Percentiles rank a stretch among this genome's conserved stretches.
Conservation (phyloP, 1,140 invertebrate species). For the Alviniconcha marisindica region DNA sequence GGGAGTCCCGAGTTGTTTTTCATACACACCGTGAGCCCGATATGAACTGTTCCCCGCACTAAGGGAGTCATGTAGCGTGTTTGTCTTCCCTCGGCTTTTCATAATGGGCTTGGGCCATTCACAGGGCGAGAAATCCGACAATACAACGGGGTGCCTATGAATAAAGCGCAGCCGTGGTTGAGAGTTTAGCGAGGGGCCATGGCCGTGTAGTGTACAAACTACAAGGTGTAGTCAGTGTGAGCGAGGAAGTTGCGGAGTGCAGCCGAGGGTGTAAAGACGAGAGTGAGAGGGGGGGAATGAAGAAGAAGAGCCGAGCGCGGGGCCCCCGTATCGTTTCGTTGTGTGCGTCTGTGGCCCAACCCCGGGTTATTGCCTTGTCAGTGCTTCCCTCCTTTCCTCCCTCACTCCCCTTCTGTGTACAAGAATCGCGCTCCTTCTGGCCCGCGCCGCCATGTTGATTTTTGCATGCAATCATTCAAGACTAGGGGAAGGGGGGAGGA, state of each 20-base stretch:
- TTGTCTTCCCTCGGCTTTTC: conserved; percentile 4
- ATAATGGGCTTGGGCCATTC: conserved; percentile 1
- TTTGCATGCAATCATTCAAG: conserved; percentile 37
- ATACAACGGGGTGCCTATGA: neutral
- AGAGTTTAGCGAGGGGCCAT: neutral
- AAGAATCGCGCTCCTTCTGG: neutral
- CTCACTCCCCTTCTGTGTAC: neutral
- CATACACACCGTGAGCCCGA: neutral
- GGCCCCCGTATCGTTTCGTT: neutral
- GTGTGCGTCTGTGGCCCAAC: neutral
- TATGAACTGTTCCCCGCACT: neutral
- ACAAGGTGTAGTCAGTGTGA: neutral
- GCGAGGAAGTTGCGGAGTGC: neutral
- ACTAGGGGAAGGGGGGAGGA: neutral
- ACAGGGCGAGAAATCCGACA: conserved; percentile 13
- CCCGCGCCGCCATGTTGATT: conserved; percentile 34
- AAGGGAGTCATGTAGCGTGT: conserved; percentile 9
- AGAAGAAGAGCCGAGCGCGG: neutral
- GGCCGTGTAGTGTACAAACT: no score
- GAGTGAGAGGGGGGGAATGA: neutral
- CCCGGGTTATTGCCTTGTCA: conserved; percentile 29
- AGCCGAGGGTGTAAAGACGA: conserved; percentile 8
- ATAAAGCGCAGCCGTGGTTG: neutral
- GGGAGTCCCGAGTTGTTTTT: no score
- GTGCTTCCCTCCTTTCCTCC: neutral